Conservation (phyloP, 2,888 invertebrate species). For the Glomeris marginata region DNA sequence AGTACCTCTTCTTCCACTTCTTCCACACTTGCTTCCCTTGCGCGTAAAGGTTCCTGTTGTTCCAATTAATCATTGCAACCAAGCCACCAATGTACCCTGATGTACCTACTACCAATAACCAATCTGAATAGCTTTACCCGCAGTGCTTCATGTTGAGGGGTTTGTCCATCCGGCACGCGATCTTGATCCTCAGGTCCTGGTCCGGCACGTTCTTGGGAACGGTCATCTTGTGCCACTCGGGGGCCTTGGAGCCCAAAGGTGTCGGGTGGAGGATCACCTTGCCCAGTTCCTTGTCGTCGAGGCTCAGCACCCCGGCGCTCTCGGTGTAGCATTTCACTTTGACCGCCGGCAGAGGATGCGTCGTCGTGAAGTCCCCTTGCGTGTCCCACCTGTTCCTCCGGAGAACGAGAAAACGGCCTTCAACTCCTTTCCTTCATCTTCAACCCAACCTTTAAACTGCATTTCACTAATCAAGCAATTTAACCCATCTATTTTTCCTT, state of each 20-base stretch:
- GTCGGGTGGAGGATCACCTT: slow-evolving; percentile 79
- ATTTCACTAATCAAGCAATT: too few species aligned
- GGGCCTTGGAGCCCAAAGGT: slow-evolving; percentile 73
- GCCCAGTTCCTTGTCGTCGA: slow-evolving; percentile 97
- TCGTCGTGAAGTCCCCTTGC: slow-evolving; percentile 97
- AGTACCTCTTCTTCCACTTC: slow-evolving; percentile 98
- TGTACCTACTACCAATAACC: not conserved
- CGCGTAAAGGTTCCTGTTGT: slow-evolving; percentile 62
- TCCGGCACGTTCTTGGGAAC: slow-evolving; percentile 89
- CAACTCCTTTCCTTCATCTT: too few species aligned
- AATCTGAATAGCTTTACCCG: slow-evolving; percentile 44
- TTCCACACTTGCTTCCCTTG: slow-evolving; percentile 96
- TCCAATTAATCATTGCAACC: slow-evolving; percentile 1
- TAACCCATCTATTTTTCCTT: too few species aligned
- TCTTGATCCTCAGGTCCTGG: slow-evolving; percentile 90
- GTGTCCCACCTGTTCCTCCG: slow-evolving; percentile 99
- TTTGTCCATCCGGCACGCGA: slow-evolving; percentile 96
- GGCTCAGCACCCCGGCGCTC: slow-evolving; percentile 90
- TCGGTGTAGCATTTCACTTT: slow-evolving; percentile 97
- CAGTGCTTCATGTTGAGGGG: slow-evolving; percentile 99
- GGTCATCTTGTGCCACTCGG: slow-evolving; percentile 97
- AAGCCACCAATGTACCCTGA: too few species aligned
- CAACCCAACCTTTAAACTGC: too few species aligned
- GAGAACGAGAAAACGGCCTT: too few species aligned
- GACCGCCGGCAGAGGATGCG: slow-evolving; percentile 89